Conservation (phyloP, 2,113 vertebrate genomes). For the Geothlypis trichas region DNA sequence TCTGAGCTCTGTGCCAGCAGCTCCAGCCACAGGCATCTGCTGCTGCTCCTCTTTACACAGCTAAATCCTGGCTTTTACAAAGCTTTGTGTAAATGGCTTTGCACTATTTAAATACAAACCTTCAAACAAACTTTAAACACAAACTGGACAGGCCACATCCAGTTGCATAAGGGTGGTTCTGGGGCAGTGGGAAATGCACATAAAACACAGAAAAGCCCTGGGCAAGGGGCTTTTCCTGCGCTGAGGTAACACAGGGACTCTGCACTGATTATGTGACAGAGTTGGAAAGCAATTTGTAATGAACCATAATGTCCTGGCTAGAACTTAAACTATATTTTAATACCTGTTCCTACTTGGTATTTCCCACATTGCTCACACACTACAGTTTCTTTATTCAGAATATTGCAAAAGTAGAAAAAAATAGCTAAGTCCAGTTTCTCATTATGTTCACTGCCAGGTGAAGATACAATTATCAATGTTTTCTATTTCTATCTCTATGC, state of each 20-base stretch:
- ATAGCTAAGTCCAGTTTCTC: not conserved
- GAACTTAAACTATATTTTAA: not conserved
- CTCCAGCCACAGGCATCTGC: slow-evolving; percentile 15
- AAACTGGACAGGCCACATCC: not conserved
- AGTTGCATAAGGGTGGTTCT: not conserved
- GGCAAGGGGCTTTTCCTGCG: not conserved
- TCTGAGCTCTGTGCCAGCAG: not conserved
- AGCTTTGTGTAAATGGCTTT: slow-evolving; percentile 59
- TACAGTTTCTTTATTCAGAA: not conserved
- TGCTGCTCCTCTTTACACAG: slow-evolving; percentile 17
- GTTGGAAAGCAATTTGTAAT: not conserved
- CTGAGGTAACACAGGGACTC: not conserved
- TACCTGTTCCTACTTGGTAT: not conserved
- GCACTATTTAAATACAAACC: slow-evolving; percentile 37
- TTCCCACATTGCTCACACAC: not conserved
- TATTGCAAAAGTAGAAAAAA: not conserved
- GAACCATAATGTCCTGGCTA: not conserved
- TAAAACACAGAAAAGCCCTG: no score
- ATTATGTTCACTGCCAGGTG: not conserved
- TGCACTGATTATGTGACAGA: not conserved
- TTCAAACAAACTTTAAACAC: not conserved
- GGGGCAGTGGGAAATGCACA: not conserved
- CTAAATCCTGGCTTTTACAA: slow-evolving; percentile 19
- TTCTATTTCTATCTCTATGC: not conserved
- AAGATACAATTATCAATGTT: not conserved